Evolutionary conservation across 37 sponge, comb jelly and placozoan genomes (phyloP).

Genomic region (Ianthella basta): DNA sequence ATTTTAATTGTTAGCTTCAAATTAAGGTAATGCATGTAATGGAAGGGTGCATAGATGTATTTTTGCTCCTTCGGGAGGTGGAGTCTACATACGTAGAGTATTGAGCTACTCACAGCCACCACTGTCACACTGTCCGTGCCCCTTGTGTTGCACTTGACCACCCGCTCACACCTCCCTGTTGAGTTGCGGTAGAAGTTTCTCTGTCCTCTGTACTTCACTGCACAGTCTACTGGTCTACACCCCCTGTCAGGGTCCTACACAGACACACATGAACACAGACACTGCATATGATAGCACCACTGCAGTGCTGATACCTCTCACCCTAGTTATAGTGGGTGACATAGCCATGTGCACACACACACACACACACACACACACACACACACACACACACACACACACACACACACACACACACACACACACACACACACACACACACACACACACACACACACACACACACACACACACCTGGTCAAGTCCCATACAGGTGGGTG

Average conservation of each 20-base stretch:
- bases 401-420: background rate
- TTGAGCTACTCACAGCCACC: conserved; percentile 50
- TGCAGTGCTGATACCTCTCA: too few species aligned
- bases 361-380: background rate
- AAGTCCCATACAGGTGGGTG: background rate
- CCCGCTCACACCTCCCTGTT: conserved; percentile 77
- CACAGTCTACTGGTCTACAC: conserved; percentile 85
- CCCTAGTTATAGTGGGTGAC: too few species aligned
- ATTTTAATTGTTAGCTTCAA: too few species aligned
- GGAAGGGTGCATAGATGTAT: too few species aligned
- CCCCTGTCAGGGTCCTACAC: conserved; percentile 78
- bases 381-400: background rate
- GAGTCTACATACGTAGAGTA: too few species aligned
- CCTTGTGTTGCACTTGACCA: conserved; percentile 77
- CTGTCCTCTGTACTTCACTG: conserved; percentile 86
- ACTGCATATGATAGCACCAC: too few species aligned
- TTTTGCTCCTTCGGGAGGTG: too few species aligned
- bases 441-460: background rate
- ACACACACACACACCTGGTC: conserved; percentile 7
- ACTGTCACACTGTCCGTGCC: conserved; percentile 57
- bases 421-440: background rate
- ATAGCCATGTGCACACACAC: too few species aligned
- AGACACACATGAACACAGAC: too few species aligned
- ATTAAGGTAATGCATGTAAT: too few species aligned
- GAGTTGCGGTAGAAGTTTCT: conserved; percentile 81